A percentile compares a stretch with the other conserved stretches of the same genome.
Evolutionary conservation across 2,113 vertebrate species (phyloP).

Genomic region (Sebastes schlegelii): DNA sequence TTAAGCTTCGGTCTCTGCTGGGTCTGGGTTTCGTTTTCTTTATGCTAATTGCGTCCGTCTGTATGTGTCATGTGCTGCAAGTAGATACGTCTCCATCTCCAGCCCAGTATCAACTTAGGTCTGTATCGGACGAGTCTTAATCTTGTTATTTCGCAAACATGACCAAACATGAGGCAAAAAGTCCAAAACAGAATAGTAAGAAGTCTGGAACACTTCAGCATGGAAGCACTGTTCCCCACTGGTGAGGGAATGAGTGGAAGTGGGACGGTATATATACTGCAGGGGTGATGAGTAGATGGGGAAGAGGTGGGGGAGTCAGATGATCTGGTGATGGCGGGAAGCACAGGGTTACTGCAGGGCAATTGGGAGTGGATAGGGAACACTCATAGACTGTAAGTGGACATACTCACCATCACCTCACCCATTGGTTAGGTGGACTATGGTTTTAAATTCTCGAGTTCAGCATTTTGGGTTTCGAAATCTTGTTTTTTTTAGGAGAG

Average conservation of each 20-base stretch:
- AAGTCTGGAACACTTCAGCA: not conserved
- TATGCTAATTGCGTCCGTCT: not conserved
- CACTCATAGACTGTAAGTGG: no score
- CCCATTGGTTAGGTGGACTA: no score
- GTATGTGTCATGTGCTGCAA: not conserved
- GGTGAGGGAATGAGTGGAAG: not conserved
- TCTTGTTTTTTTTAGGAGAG: no score
- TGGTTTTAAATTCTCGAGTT: no score
- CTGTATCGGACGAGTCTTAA: not conserved
- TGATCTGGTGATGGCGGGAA: not conserved
- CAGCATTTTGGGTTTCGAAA: no score
- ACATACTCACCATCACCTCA: no score
- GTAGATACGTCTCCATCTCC: no score
- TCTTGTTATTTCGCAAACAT: not conserved
- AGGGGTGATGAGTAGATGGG: not conserved
- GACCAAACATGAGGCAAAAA: not conserved
- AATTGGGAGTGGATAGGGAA: no score
- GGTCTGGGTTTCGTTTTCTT: not conserved
- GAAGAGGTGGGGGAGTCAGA: not conserved
- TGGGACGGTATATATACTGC: not conserved
- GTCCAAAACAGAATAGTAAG: not conserved
- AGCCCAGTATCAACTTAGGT: not conserved
- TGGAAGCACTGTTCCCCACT: not conserved
- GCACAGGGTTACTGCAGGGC: not conserved
- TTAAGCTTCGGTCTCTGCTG: not conserved